Conservation (phyloP, 1,140 invertebrate genomes). For the Neodiprion pinetum region DNA sequence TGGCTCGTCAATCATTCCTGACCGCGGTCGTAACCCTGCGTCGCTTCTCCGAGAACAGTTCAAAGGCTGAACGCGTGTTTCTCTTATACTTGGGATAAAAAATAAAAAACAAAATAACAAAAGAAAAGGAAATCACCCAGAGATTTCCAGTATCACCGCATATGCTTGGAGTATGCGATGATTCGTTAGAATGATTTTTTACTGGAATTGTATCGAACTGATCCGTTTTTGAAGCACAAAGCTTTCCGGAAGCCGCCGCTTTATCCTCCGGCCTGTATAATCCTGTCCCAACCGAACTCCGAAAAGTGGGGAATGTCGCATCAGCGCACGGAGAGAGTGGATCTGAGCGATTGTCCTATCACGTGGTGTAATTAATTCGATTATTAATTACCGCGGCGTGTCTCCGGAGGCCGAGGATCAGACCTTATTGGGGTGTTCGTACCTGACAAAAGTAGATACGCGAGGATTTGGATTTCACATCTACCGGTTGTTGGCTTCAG, state of each 20-base stretch:
- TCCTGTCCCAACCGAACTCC: too few species aligned
- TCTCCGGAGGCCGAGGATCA: neutral
- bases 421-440: neutral
- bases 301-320: too few species aligned
- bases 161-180: too few species aligned
- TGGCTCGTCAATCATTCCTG: conserved; percentile 2
- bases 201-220: too few species aligned
- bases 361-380: neutral
- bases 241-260: too few species aligned
- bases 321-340: neutral
- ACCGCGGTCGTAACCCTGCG: neutral
- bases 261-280: too few species aligned
- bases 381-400: neutral
- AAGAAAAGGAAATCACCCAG: too few species aligned
- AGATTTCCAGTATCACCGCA: too few species aligned
- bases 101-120: too few species aligned
- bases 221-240: too few species aligned
- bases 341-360: neutral
- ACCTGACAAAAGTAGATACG: neutral
- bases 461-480: neutral
- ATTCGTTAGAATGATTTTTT: too few species aligned
- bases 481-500: neutral
- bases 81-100: too few species aligned
- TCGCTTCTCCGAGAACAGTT: neutral
- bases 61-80: neutral